Base-by-base conservation (phyloP, 35 echinoderm and acorn worm genomes). In the Heliocidaris tuberculata region DNA sequence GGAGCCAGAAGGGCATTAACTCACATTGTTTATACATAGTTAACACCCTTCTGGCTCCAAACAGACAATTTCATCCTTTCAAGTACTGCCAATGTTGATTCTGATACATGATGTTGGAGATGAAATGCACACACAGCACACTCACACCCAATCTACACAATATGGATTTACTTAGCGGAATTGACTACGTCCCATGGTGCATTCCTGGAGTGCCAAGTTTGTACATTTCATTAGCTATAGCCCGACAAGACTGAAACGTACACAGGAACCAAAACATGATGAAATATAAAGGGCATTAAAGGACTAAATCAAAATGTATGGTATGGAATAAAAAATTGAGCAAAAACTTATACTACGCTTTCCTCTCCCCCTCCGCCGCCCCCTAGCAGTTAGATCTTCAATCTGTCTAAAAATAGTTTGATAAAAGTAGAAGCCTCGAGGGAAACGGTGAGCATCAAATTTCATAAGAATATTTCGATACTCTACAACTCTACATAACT, bases 161-260 rank as follows among this genome's bases (percentile, higher is more conserved):
- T 42, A 32, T 89, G 87, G 87, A 48, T 32, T 89, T 89, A 89
- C 87, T 89, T 89, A 17, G 87, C 24, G 87, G 47, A 89, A 89
- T 89, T 89, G 87, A 48, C 87, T 48, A n/a, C 32, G 19, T 32
- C 87, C 87, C 47, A 48, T 24, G 12, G 87, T 15, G 30, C 87
- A 89, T 89, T 89, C 87, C 87, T 32, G 87, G 31, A n/a, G 87
- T 47, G 87, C 87, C 87, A 89, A 32, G 87, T 89, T 89, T 89
- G 87, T 89, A 89, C 87, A 89, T 89, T 89, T 89, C 87, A 89
- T 89, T 89, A 89, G 87, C 47, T 19, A n/a, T n/a, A 35, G 31
- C 31, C 87, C 87, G 35, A 31, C 87, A 47, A 17, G 87, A 89
- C 12, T 89, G 87, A 32, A 88, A 32, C 86, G 31, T 88, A 88